Evolutionary conservation across 1,140 invertebrate genomes (phyloP).

Genomic region (Drosophila punjabiensis): DNA sequence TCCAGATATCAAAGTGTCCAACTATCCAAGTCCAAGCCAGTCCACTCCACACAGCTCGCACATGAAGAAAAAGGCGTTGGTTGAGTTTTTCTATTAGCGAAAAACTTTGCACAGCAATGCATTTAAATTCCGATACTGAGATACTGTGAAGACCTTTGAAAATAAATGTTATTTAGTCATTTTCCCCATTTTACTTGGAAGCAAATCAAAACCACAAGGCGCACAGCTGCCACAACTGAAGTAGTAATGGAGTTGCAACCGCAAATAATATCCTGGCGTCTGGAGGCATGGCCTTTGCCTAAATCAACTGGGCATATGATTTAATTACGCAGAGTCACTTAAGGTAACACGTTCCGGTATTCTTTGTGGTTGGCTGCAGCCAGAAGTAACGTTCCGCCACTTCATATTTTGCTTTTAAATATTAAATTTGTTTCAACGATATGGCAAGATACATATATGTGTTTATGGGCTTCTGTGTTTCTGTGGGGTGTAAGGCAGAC

Average conservation of each 20-base stretch:
- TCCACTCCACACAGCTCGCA: background rate
- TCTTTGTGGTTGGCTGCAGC: conserved; percentile 1
- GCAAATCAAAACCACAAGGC: conserved; percentile 1
- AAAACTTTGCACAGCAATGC: background rate
- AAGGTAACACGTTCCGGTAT: background rate
- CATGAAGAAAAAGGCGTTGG: background rate
- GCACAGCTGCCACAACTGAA: background rate
- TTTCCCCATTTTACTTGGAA: background rate
- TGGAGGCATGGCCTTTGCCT: background rate
- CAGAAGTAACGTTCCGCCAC: too few species aligned
- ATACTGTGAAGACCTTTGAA: background rate
- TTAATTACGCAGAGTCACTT: conserved; percentile 2
- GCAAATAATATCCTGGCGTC: background rate
- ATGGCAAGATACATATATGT: background rate
- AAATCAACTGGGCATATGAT: conserved; percentile 2
- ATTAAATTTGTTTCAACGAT: background rate
- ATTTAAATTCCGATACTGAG: background rate
- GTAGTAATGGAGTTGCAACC: background rate
- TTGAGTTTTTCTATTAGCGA: conserved; percentile 1
- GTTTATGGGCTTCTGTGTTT: too few species aligned
- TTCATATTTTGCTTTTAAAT: background rate
- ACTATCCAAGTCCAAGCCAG: background rate
- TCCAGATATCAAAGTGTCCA: conserved; percentile 7
- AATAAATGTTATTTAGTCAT: background rate
- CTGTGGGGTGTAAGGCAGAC: too few species aligned